Evolutionary conservation across 2,797 vertebrate genomes (phyloP).

Genomic region (Caiman crocodilus): DNA sequence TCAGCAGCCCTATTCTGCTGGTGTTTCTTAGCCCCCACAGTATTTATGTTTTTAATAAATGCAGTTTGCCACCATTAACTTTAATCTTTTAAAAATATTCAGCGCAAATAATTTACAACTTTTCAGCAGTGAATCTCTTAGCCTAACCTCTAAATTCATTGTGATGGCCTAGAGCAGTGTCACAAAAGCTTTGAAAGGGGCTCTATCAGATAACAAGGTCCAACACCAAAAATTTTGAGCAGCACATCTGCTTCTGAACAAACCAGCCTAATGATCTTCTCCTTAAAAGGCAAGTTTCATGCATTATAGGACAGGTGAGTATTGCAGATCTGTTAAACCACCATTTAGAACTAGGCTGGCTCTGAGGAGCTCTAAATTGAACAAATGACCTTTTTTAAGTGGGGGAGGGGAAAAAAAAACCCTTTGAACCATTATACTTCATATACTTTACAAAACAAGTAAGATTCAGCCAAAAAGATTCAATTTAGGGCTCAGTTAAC

Average conservation of each 20-base stretch:
- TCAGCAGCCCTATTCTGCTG: too few relatives aligned
- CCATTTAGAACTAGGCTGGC: not conserved
- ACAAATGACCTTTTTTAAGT: not conserved
- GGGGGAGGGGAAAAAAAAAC: not conserved
- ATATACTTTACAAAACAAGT: not conserved
- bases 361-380: slow-evolving; percentile 10
- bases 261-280: slow-evolving; percentile 18
- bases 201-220: not conserved
- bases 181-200: not conserved
- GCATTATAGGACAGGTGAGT: not conserved
- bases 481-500: not conserved
- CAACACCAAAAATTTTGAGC: not conserved
- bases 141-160: not conserved
- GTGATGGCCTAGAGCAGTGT: not conserved
- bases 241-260: slow-evolving; percentile 22
- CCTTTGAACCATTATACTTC: slow-evolving; percentile 26
- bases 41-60: not conserved
- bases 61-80: too few relatives aligned
- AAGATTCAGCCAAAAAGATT: not conserved
- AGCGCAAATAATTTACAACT: too few relatives aligned
- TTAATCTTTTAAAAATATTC: too few relatives aligned
- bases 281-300: not conserved
- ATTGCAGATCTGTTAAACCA: not conserved
- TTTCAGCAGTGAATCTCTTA: not conserved
- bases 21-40: too few relatives aligned